Percentiles rank a stretch among this genome's conserved stretches.
phyloP scores from a whole-genome alignment of 2,797 vertebrate species.

The Betta splendens region DNA sequence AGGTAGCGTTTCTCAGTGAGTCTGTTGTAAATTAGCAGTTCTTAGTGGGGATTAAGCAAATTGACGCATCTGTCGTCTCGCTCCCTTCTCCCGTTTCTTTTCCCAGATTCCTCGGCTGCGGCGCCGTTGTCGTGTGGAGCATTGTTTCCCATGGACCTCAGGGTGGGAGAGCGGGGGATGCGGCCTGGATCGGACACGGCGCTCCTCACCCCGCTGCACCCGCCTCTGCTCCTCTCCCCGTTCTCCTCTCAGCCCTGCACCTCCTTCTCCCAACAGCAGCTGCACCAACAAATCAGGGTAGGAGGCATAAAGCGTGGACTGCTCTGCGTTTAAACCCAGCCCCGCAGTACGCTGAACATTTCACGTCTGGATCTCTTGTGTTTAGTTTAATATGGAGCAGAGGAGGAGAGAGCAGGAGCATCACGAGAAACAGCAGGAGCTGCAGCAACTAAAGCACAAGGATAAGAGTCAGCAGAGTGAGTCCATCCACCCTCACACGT shows the following conservation, averaged over 20 bases:
- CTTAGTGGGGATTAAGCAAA: constrained; percentile 22
- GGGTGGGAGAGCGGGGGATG: constrained; percentile 89
- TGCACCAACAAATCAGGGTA: constrained; percentile 83
- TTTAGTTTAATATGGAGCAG: constrained; percentile 80
- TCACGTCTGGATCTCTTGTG: background rate
- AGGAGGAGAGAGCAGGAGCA: constrained; percentile 80
- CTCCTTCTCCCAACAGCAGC: constrained; percentile 80
- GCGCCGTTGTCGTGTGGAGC: constrained; percentile 50
- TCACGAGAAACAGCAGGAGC: constrained; percentile 81
- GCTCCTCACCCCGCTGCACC: constrained; percentile 88
- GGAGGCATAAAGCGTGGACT: background rate
- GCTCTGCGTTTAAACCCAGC: background rate
- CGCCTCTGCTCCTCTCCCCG: constrained; percentile 84
- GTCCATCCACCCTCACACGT: constrained; percentile 29
- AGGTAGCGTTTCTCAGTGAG: constrained; percentile 11
- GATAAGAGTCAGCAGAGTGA: constrained; percentile 86
- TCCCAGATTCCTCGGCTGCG: constrained; percentile 63
- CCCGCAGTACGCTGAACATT: background rate
- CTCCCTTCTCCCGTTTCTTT: background rate
- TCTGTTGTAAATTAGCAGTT: constrained; percentile 23
- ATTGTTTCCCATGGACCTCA: constrained; percentile 92
- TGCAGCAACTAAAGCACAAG: constrained; percentile 84
- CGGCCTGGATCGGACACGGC: constrained; percentile 88
- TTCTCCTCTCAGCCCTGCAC: constrained; percentile 73
- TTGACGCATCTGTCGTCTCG: constrained; percentile 13